Base-by-base conservation (phyloP, 2,888 invertebrate genomes). In the Melanostoma scalare region DNA sequence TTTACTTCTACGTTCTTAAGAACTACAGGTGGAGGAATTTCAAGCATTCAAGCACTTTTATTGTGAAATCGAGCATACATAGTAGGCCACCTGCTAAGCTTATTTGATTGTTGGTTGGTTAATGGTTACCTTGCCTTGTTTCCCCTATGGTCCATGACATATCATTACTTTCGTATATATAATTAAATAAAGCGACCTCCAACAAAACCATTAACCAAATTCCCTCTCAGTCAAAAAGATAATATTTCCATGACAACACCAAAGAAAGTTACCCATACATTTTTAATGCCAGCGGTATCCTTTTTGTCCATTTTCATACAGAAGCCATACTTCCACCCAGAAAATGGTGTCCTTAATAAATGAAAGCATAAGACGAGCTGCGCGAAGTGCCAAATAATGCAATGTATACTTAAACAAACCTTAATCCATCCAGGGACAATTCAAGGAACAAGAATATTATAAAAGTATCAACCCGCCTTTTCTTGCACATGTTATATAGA, bases 391-490 rank as follows among this genome's bases (percentile, higher is more conserved):
- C 84, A 79, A 77, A 78, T 79, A 82, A 82, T 82, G 82, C 78
- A 82, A 78, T 74, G 73, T 82, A 60, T 71, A 74, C 60, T 84
- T 84, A 84, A 84, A 74, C 78, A 74, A 74, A 79, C 74, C 79
- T 67, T 78, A 63, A 69, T 78, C 78, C 82, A 82, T 73, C 52
- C 68, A n/a, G 42, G 36, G 68, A 73, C 72, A 75, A 56, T 53
- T 30, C 50, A 44, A 8, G 53, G 56, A 42, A 63, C 48, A 63
- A 46, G 61, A 65, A 52, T 73, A 78, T 65, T 75, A 79, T 71
- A 75, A 79, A 75, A 74, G 75, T 74, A 78, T 73, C 20, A 20
- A 20, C 20, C 20, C 20, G 1, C 20, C 20, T 20, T 20, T 20
- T 20, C 73, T 74, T 56, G 73, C 50, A 63, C 63, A 76, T 67